phyloP scores from a whole-genome alignment of 2,888 invertebrate species.

The Archaeoteleia sp. region DNA sequence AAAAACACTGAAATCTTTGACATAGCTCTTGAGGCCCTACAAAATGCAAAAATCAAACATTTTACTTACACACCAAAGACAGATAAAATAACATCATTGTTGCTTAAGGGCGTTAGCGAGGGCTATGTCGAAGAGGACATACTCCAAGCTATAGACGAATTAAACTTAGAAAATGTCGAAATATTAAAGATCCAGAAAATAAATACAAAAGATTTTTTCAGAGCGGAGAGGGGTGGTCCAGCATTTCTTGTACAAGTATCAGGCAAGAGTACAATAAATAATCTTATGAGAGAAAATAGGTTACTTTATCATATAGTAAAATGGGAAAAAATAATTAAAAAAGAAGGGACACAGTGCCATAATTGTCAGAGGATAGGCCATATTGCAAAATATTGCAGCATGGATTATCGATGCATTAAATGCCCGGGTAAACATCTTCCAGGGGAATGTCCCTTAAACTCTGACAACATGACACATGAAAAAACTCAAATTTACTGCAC shows the following conservation, averaged over 20 bases:
- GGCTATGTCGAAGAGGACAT: constrained; percentile 4
- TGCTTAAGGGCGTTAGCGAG: constrained; percentile 13
- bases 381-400: constrained; percentile 27
- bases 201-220: no score
- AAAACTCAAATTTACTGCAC: constrained; percentile 30
- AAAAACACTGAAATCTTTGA: background rate
- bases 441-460: constrained; percentile 22
- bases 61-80: constrained; percentile 24
- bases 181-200: no score
- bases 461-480: no score
- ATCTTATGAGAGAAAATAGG: no score
- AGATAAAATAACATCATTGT: constrained; percentile 12
- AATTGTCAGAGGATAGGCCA: constrained; percentile 47
- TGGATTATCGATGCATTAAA: no score
- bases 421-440: constrained; percentile 21
- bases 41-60: background rate
- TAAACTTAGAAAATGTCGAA: no score
- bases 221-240: no score
- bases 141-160: no score
- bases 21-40: background rate
- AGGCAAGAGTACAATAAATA: no score
- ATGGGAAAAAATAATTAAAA: constrained; percentile 39
- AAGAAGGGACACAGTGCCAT: constrained; percentile 39
- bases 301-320: constrained; percentile 13
- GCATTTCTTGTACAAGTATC: no score